These are phyloP conservation scores for Poicephalus meyeri DNA, from an alignment of 2,113 vertebrate species.

Conservation along the genomic window DNA sequence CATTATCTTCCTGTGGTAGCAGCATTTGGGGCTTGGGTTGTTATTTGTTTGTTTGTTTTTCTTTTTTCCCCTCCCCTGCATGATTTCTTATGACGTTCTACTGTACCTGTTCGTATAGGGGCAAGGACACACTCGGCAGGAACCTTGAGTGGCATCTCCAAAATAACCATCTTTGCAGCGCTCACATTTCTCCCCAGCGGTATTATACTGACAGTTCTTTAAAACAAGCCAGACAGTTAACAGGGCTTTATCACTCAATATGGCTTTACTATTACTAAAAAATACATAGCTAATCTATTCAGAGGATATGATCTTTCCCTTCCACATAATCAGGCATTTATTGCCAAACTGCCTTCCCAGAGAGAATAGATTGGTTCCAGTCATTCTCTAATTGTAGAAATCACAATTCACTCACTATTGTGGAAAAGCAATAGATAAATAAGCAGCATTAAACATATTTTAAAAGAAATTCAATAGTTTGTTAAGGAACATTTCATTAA, in stretches of 20 bases:
- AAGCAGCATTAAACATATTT: neutral
- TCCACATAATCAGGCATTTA: neutral
- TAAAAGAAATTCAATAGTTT: neutral
- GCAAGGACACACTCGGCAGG: slow-evolving; percentile 85
- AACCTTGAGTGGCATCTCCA: slow-evolving; percentile 75
- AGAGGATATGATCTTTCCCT: neutral
- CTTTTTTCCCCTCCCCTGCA: neutral
- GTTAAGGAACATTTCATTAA: neutral
- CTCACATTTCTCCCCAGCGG: slow-evolving; percentile 88
- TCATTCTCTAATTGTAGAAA: neutral
- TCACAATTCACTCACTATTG: neutral
- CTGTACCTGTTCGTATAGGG: slow-evolving; percentile 86
- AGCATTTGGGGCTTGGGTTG: neutral
- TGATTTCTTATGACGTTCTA: neutral
- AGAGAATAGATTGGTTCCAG: neutral
- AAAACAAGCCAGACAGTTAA: slow-evolving; percentile 28
- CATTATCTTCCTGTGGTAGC: neutral
- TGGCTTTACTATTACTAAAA: neutral
- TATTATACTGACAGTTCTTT: slow-evolving; percentile 88
- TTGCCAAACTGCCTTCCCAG: neutral
- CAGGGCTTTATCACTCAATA: neutral
- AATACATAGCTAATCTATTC: neutral
- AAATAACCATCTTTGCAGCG: slow-evolving; percentile 89
- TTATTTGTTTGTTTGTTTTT: neutral
- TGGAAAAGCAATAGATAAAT: neutral